phyloP scores from a whole-genome alignment of 2,888 invertebrate species.

The Hydrotaea diabolus region DNA sequence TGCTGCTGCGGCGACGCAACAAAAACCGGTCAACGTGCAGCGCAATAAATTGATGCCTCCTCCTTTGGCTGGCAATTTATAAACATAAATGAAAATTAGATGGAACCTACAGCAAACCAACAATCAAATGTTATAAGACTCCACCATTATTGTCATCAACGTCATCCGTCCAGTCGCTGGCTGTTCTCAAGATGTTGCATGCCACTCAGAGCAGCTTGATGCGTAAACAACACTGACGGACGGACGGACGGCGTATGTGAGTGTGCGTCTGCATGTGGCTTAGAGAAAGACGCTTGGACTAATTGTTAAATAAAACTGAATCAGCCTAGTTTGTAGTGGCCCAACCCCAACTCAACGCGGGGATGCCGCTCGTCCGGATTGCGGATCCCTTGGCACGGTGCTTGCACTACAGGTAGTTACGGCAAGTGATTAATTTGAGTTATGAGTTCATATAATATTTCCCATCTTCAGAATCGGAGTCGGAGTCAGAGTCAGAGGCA shows the following conservation, averaged over 20 bases:
- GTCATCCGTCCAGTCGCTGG: constrained; percentile 11
- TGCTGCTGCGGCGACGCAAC: no score
- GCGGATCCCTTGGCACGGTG: constrained; percentile 36
- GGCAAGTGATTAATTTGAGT: constrained; percentile 70
- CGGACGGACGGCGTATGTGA: not conserved
- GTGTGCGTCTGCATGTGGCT: constrained; percentile 21
- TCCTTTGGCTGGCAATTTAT: not conserved
- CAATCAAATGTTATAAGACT: constrained; percentile 28
- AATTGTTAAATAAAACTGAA: constrained; percentile 36
- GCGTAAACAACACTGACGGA: not conserved
- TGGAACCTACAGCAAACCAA: not conserved
- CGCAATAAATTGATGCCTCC: not conserved
- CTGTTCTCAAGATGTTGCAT: not conserved
- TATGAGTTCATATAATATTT: constrained; percentile 67
- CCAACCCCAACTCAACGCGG: not conserved
- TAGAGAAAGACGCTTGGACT: constrained; percentile 39
- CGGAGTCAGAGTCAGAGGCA: constrained; percentile 27
- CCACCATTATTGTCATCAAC: constrained; percentile 28
- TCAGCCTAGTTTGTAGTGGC: constrained; percentile 16
- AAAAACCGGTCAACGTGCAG: not conserved
- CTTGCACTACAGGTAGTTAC: constrained; percentile 69
- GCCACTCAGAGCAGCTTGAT: constrained; percentile 5
- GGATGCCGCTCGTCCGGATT: no score
- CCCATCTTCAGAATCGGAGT: constrained; percentile 22
- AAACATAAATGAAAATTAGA: constrained; percentile 3